These are phyloP conservation scores for Phoeniculus purpureus DNA, from an alignment of 2,797 vertebrate genomes.

Conservation along the genomic window DNA sequence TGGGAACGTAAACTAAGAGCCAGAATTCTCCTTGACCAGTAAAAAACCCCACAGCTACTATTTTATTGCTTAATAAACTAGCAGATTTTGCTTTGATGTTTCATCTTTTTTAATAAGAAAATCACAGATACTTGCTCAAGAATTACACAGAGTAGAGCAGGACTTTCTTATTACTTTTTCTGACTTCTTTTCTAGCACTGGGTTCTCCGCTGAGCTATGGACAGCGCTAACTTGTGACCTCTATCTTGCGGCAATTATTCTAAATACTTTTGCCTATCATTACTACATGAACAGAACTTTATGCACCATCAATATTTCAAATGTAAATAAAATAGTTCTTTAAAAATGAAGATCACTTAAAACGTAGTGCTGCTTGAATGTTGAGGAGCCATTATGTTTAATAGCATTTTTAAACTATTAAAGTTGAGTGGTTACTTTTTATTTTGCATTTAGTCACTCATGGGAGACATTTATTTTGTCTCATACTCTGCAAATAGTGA, in stretches of 20 bases:
- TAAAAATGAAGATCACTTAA: constrained; percentile 82
- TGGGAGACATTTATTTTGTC: constrained; percentile 84
- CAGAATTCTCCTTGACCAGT: neutral
- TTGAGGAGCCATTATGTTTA: constrained; percentile 82
- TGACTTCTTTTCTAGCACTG: constrained; percentile 32
- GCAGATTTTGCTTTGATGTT: constrained; percentile 21
- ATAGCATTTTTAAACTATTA: constrained; percentile 85
- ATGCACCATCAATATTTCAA: constrained; percentile 82
- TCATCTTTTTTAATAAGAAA: constrained; percentile 36
- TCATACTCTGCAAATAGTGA: constrained; percentile 78
- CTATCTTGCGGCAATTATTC: constrained; percentile 51
- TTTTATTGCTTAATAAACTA: constrained; percentile 38
- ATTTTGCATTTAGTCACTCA: constrained; percentile 86
- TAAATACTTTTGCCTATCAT: constrained; percentile 63
- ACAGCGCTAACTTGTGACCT: constrained; percentile 40
- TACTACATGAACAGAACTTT: constrained; percentile 60
- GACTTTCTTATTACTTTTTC: constrained; percentile 33
- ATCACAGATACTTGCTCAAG: constrained; percentile 24
- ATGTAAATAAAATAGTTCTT: constrained; percentile 83
- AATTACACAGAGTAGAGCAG: neutral
- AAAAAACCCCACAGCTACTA: neutral
- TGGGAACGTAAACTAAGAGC: neutral
- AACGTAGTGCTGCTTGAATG: constrained; percentile 79
- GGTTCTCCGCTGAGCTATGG: neutral
- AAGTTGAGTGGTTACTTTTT: constrained; percentile 85